Conservation (phyloP, 2,113 vertebrate species). For the Saimiri boliviensis region DNA sequence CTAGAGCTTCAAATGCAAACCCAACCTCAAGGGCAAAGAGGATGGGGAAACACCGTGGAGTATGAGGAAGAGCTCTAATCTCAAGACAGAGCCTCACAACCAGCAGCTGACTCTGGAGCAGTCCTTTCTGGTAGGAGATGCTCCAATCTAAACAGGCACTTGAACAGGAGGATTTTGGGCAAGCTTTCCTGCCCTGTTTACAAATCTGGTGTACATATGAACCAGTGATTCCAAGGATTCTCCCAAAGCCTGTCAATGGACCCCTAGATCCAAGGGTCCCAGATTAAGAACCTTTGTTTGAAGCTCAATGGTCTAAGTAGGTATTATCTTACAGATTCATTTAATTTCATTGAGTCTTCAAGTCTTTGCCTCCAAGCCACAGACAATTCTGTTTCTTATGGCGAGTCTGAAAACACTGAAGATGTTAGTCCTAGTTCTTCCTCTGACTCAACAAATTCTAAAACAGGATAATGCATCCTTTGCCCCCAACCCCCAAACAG, state of each 20-base stretch:
- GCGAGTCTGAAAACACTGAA: background rate
- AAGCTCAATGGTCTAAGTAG: background rate
- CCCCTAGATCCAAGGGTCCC: background rate
- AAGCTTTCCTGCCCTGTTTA: background rate
- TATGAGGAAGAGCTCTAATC: background rate
- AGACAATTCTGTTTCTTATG: background rate
- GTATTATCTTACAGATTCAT: background rate
- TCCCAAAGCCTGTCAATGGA: background rate
- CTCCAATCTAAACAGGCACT: background rate
- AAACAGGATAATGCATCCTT: background rate
- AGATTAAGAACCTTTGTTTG: background rate
- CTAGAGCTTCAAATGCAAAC: background rate
- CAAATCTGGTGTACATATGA: background rate
- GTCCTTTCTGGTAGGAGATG: background rate
- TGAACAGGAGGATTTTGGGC: background rate
- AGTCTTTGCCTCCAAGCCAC: background rate
- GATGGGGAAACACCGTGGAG: background rate
- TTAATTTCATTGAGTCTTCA: background rate
- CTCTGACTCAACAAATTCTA: constrained; percentile 27
- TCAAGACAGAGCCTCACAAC: background rate
- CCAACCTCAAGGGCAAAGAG: background rate
- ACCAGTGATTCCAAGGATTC: background rate
- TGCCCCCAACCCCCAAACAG: constrained; percentile 20
- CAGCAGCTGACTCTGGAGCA: background rate
- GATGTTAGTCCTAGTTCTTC: background rate